phyloP scores from a whole-genome alignment of 2,113 vertebrate species.

The Vimba vimba region DNA sequence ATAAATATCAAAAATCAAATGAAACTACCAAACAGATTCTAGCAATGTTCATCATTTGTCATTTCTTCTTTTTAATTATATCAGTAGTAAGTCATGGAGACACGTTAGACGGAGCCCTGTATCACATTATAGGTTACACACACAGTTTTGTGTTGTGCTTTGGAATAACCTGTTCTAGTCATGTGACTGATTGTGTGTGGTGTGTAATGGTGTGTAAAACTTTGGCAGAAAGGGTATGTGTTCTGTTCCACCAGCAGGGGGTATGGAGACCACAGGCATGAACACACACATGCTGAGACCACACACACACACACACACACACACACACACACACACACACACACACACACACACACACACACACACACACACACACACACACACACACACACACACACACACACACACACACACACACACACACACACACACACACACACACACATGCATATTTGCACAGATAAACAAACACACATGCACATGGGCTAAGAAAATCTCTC shows the following conservation, averaged over 20 bases:
- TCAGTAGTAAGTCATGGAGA: not conserved
- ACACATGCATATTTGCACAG: not conserved
- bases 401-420: conserved; percentile 29
- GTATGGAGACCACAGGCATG: not conserved
- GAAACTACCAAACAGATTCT: no score
- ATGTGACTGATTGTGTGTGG: conserved; percentile 2
- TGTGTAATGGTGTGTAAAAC: conserved; percentile 27
- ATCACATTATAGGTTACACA: no score
- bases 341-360: conserved; percentile 22
- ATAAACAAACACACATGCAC: conserved; percentile 45
- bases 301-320: conserved; percentile 22
- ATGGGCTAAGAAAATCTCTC: not conserved
- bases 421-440: conserved; percentile 39
- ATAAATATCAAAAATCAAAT: no score
- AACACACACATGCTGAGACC: conserved; percentile 21
- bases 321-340: conserved; percentile 24
- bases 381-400: conserved; percentile 22
- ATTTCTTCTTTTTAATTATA: not conserved
- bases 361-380: conserved; percentile 33
- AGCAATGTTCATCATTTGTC: no score
- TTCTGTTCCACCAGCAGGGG: conserved; percentile 24
- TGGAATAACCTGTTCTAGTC: conserved; percentile 4
- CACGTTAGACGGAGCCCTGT: not conserved
- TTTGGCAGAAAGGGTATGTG: not conserved
- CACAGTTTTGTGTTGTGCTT: not conserved